phyloP scores from a whole-genome alignment of 2,888 invertebrate species.

The Oligia latruncula region DNA sequence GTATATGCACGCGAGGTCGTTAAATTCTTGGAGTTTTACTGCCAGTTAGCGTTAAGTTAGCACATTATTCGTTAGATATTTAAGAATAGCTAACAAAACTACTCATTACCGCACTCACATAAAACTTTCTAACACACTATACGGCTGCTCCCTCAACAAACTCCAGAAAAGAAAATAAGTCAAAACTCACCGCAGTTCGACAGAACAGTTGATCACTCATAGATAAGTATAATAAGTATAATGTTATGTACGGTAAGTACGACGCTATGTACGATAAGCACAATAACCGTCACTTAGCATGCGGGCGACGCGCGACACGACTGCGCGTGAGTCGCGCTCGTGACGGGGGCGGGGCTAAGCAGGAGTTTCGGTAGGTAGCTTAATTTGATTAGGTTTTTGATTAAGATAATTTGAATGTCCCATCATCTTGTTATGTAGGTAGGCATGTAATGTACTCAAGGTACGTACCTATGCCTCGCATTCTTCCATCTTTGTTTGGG shows the following conservation, averaged over 20 bases:
- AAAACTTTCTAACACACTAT: constrained; percentile 2
- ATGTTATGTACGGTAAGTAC: constrained; percentile 37
- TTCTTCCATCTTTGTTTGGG: not conserved
- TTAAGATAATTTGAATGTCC: constrained; percentile 33
- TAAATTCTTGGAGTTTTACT: not conserved
- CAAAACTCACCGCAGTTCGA: constrained; percentile 24
- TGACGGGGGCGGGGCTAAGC: constrained; percentile 57
- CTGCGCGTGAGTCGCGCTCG: constrained; percentile 51
- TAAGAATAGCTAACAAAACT: not conserved
- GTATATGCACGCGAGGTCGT: not conserved
- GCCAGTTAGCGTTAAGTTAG: not conserved
- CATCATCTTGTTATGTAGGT: constrained; percentile 12
- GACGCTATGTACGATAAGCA: constrained; percentile 29
- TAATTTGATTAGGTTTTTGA: constrained; percentile 41
- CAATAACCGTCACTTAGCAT: constrained; percentile 56
- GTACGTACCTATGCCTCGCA: too few species aligned
- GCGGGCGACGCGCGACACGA: constrained; percentile 26
- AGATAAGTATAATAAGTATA: constrained; percentile 40
- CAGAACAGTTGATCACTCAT: constrained; percentile 34
- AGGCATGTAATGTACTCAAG: not conserved
- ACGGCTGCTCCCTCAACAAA: constrained; percentile 32
- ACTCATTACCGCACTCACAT: not conserved
- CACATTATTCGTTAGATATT: not conserved
- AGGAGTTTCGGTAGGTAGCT: not conserved
- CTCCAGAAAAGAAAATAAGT: constrained; percentile 35